Evolutionary conservation across 2,888 invertebrate genomes (phyloP).

Genomic region (Leptinotarsa juncta): DNA sequence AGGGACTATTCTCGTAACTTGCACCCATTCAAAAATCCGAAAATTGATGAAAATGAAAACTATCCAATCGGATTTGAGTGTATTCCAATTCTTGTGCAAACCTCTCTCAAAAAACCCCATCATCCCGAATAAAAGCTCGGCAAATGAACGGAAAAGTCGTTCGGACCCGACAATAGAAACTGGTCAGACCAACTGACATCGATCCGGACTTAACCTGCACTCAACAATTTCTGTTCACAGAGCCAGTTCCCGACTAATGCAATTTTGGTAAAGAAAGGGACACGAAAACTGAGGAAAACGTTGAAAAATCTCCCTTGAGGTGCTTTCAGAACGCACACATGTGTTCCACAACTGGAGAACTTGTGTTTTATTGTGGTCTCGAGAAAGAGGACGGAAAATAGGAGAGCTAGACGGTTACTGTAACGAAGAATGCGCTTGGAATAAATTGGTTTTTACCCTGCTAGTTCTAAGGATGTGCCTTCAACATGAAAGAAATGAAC

Average conservation of each 20-base stretch:
- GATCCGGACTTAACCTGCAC: constrained; percentile 1
- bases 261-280: constrained; percentile 4
- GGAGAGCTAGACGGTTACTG: not conserved
- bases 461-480: too few species aligned
- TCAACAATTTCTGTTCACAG: constrained; percentile 4
- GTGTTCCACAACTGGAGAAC: not conserved
- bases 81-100: not conserved
- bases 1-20: too few species aligned
- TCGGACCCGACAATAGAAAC: constrained; percentile 9
- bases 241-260: not conserved
- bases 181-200: constrained; percentile 3
- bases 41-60: too few species aligned
- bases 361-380: constrained; percentile 7
- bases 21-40: too few species aligned
- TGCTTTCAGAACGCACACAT: constrained; percentile 6
- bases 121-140: constrained; percentile 1
- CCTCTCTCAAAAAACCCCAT: not conserved
- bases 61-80: too few species aligned
- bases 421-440: too few species aligned
- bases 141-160: not conserved
- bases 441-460: too few species aligned
- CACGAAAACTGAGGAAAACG: not conserved
- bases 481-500: too few species aligned
- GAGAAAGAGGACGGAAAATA: not conserved
- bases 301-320: constrained; percentile 4